A percentile compares a stretch with the other conserved stretches of the same genome.
Conservation (phyloP, 2,888 invertebrate species). For the Hirtodrosophila duncani region DNA sequence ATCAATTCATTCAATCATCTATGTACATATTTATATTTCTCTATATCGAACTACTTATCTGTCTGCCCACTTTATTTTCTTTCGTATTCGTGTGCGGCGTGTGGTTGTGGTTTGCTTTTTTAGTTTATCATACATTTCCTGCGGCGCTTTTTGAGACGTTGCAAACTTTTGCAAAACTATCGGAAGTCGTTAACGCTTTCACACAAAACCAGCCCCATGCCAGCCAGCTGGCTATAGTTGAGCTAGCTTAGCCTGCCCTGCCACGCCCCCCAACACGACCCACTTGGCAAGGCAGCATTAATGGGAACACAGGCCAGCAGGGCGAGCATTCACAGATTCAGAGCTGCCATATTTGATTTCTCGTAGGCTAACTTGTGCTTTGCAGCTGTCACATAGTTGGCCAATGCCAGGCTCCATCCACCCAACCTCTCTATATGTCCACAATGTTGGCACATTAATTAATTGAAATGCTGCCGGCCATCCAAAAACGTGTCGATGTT, state of each 20-base stretch:
- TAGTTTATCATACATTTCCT: slow-evolving; percentile 64
- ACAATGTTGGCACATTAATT: slow-evolving; percentile 72
- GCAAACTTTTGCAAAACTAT: slow-evolving; percentile 63
- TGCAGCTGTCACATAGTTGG: slow-evolving; percentile 53
- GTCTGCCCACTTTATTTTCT: slow-evolving; percentile 2
- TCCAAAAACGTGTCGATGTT: slow-evolving; percentile 15
- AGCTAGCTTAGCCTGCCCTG: background rate
- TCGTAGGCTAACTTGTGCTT: slow-evolving; percentile 63
- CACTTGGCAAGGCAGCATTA: too few species aligned
- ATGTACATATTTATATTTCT: too few species aligned
- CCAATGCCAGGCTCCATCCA: background rate
- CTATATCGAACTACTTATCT: too few species aligned
- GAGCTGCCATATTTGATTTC: slow-evolving; percentile 67
- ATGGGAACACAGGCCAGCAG: slow-evolving; percentile 31
- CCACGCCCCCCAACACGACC: background rate
- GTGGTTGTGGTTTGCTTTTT: slow-evolving; percentile 35
- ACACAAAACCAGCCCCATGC: slow-evolving; percentile 35
- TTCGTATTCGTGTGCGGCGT: background rate
- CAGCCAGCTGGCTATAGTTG: too few species aligned
- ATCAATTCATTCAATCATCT: too few species aligned
- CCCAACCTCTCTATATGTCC: slow-evolving; percentile 28
- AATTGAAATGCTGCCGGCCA: slow-evolving; percentile 68
- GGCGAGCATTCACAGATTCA: too few species aligned
- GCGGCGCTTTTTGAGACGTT: slow-evolving; percentile 49
- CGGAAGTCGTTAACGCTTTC: slow-evolving; percentile 69